Conservation (phyloP, 1,140 invertebrate species). For the Zaprionus kolodkinae region DNA sequence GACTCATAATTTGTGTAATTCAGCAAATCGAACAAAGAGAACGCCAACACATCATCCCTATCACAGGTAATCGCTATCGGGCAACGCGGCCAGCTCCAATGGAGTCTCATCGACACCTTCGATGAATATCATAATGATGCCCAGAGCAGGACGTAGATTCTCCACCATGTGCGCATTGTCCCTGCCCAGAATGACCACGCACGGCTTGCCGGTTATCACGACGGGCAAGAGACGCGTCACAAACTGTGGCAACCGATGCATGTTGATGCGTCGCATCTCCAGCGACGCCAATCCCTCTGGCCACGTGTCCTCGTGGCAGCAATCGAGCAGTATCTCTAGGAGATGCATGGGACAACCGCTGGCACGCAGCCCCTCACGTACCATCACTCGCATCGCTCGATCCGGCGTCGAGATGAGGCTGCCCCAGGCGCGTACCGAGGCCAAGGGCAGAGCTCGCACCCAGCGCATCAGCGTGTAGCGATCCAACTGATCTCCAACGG, state of each 20-base stretch:
- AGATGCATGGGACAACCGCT: slow-evolving; percentile 60
- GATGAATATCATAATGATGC: slow-evolving; percentile 63
- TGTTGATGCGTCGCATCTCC: slow-evolving; percentile 51
- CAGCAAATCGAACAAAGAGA: neutral
- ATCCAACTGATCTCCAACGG: slow-evolving; percentile 61
- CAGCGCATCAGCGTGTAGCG: slow-evolving; percentile 61
- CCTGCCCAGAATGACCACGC: slow-evolving; percentile 48
- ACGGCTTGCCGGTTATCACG: slow-evolving; percentile 39
- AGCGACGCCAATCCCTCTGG: slow-evolving; percentile 53
- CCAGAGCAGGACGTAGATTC: slow-evolving; percentile 53
- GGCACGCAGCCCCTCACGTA: slow-evolving; percentile 47
- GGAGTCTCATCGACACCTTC: slow-evolving; percentile 55
- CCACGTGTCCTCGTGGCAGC: slow-evolving; percentile 65
- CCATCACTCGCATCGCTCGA: slow-evolving; percentile 42
- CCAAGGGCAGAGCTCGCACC: slow-evolving; percentile 40
- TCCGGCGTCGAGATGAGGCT: slow-evolving; percentile 68
- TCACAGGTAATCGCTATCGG: neutral
- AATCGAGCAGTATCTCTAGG: slow-evolving; percentile 54
- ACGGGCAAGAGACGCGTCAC: slow-evolving; percentile 48
- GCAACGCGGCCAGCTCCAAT: neutral
- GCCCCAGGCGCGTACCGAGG: slow-evolving; percentile 53
- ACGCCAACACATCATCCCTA: neutral
- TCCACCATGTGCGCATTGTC: slow-evolving; percentile 66
- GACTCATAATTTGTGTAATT: neutral
- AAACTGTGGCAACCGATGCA: slow-evolving; percentile 34